Evolutionary conservation across 2,888 invertebrate species (phyloP).

Genomic region (Volucella bombylans): DNA sequence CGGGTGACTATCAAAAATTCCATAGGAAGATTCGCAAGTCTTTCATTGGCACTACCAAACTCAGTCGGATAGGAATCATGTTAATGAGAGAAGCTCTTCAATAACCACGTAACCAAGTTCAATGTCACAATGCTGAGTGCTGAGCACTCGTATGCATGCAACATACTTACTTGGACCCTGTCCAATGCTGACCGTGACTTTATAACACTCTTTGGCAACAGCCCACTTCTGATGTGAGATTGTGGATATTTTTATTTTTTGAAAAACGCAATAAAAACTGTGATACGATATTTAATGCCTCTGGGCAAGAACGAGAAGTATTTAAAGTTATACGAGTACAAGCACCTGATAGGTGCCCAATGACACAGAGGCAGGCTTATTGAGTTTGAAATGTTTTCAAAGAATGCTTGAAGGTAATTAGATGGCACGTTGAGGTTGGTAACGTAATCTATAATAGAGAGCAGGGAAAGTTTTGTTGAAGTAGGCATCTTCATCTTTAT

Average conservation of each 20-base stretch:
- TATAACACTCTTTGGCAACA: slow-evolving; percentile 52
- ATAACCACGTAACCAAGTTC: slow-evolving; percentile 48
- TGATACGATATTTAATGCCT: slow-evolving; percentile 32
- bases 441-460: no score
- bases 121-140: slow-evolving; percentile 30
- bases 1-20: background rate
- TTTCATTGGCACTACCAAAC: slow-evolving; percentile 21
- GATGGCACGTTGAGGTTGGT: no score
- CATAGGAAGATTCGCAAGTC: slow-evolving; percentile 8
- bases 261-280: background rate
- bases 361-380: no score
- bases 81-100: slow-evolving; percentile 24
- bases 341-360: no score
- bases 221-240: background rate
- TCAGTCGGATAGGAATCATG: slow-evolving; percentile 23
- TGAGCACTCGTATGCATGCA: background rate
- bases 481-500: no score
- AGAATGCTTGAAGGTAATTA: no score
- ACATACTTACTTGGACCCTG: slow-evolving; percentile 39
- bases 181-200: slow-evolving; percentile 58
- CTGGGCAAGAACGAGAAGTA: background rate
- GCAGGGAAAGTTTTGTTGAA: no score
- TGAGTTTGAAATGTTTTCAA: no score
- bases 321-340: background rate
- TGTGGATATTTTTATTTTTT: background rate